Evolutionary conservation across 2,888 invertebrate genomes (phyloP).

Genomic region (Orchestes rusci): DNA sequence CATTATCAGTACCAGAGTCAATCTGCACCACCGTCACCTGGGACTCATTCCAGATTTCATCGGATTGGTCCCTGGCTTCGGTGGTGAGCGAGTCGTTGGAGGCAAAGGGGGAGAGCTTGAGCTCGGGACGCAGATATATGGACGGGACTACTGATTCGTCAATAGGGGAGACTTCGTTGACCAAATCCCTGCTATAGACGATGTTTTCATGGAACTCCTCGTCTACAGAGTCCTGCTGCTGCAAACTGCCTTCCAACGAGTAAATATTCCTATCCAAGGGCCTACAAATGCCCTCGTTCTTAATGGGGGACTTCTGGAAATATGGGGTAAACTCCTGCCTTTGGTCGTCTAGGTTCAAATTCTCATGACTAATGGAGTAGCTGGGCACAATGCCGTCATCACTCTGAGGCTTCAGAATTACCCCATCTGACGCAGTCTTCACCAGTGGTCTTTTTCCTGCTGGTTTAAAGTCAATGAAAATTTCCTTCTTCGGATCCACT

Average conservation of each 20-base stretch:
- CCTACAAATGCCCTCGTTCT: slow-evolving; percentile 35
- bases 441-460: slow-evolving; percentile 49
- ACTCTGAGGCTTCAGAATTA: slow-evolving; percentile 57
- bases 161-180: slow-evolving; percentile 42
- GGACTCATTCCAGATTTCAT: slow-evolving; percentile 85
- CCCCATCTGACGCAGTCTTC: slow-evolving; percentile 76
- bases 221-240: slow-evolving; percentile 47
- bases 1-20: slow-evolving; percentile 62
- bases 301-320: slow-evolving; percentile 47
- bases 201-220: slow-evolving; percentile 78
- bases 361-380: slow-evolving; percentile 58
- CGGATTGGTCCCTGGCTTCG: slow-evolving; percentile 74
- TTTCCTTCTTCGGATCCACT: slow-evolving; percentile 58
- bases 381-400: slow-evolving; percentile 42
- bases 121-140: slow-evolving; percentile 34
- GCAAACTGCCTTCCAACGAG: slow-evolving; percentile 35
- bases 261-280: slow-evolving; percentile 37
- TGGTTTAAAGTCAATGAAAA: slow-evolving; percentile 83
- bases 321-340: slow-evolving; percentile 36
- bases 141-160: slow-evolving; percentile 48
- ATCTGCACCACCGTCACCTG: slow-evolving; percentile 76
- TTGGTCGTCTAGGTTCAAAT: slow-evolving; percentile 42
- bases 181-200: slow-evolving; percentile 66
- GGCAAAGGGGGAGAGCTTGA: slow-evolving; percentile 62
- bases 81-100: slow-evolving; percentile 80